phyloP scores from a whole-genome alignment of 2,888 invertebrate species.

The Nomada fabriciana region DNA sequence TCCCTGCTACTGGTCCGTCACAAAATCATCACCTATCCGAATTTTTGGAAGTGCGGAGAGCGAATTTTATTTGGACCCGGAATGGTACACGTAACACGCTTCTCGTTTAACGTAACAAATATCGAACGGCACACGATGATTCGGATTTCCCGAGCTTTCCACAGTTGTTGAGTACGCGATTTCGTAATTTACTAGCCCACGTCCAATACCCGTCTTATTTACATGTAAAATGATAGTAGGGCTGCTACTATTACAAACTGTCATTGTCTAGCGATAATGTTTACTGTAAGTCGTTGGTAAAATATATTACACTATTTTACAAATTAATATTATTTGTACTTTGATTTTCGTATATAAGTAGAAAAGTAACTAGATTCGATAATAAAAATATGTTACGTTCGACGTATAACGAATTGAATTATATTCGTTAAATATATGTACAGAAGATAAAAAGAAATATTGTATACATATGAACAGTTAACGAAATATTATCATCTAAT shows the following conservation, averaged over 20 bases:
- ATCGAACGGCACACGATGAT: conserved; percentile 68
- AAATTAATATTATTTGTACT: neutral
- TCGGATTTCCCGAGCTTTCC: conserved; percentile 69
- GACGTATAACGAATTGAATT: neutral
- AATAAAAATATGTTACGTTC: no score
- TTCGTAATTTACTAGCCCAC: conserved; percentile 62
- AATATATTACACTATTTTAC: neutral
- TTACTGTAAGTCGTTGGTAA: neutral
- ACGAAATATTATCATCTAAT: neutral
- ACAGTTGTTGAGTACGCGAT: conserved; percentile 53
- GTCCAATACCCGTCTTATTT: conserved; percentile 31
- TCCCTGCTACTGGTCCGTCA: neutral
- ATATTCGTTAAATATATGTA: no score
- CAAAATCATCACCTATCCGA: neutral
- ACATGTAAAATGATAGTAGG: neutral
- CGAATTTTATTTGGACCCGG: conserved; percentile 10
- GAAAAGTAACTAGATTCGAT: neutral
- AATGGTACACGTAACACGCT: conserved; percentile 37
- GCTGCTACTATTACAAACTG: neutral
- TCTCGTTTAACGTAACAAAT: conserved; percentile 57
- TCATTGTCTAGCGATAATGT: neutral
- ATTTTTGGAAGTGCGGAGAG: conserved; percentile 5
- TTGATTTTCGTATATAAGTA: neutral
- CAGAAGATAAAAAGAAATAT: neutral
- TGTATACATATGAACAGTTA: neutral